phyloP scores from a whole-genome alignment of 2,888 invertebrate species.

The Xestia c-nigrum region DNA sequence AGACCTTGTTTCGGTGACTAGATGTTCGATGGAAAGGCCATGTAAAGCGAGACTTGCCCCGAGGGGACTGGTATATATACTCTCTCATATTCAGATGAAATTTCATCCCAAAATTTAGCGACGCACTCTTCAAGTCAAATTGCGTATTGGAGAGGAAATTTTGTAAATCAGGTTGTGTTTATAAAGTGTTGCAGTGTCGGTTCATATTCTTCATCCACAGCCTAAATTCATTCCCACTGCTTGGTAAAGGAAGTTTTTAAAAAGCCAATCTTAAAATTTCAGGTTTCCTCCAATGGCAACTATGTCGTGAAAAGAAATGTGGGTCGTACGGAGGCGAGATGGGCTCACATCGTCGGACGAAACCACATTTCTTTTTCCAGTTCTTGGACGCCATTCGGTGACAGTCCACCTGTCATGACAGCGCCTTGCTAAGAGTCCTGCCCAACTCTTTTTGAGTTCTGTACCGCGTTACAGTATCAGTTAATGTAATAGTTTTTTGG shows the following conservation, averaged over 20 bases:
- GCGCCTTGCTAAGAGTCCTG: too few relatives aligned
- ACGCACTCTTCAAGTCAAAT: neutral
- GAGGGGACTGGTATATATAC: conserved; percentile 53
- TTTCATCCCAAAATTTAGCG: conserved; percentile 20
- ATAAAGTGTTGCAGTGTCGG: too few relatives aligned
- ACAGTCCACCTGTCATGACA: neutral
- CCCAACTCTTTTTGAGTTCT: too few relatives aligned
- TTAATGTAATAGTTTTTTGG: neutral
- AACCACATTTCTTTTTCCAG: neutral
- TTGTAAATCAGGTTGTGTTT: too few relatives aligned
- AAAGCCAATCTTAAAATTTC: too few relatives aligned
- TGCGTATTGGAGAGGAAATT: neutral
- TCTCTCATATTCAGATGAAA: conserved; percentile 43
- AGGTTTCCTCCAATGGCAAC: too few relatives aligned
- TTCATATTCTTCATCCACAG: too few relatives aligned
- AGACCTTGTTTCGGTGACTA: conserved; percentile 21
- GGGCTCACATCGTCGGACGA: too few relatives aligned
- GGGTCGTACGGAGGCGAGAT: too few relatives aligned
- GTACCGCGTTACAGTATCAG: neutral
- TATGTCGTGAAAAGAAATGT: too few relatives aligned
- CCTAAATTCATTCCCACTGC: too few relatives aligned
- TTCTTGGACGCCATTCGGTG: neutral
- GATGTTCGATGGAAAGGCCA: conserved; percentile 50
- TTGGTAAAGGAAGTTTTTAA: too few relatives aligned
- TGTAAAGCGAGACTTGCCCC: conserved; percentile 24